Conservation (phyloP, 2,797 vertebrate genomes). For the Odontamblyopus rebecca region DNA sequence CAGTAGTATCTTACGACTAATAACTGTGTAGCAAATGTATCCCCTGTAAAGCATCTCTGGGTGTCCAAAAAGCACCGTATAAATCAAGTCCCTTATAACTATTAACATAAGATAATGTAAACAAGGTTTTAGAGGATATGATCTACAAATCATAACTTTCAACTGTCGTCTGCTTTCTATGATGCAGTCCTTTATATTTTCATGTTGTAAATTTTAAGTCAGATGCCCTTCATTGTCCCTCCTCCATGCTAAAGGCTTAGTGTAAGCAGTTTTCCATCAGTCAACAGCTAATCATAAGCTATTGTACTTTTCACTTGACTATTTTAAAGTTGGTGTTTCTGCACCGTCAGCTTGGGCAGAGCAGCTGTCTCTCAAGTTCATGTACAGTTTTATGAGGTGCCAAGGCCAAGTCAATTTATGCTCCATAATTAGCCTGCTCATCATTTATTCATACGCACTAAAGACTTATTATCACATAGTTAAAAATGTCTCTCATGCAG, state of each 20-base stretch:
- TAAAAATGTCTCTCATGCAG: slow-evolving; percentile 16
- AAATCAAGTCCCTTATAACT: no score
- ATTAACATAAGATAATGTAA: no score
- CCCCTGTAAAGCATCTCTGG: no score
- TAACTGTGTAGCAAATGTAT: no score
- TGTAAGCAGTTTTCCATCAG: background rate
- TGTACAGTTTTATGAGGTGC: slow-evolving; percentile 1
- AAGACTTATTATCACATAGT: slow-evolving; percentile 13
- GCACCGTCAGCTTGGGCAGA: background rate
- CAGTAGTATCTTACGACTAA: no score
- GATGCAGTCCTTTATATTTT: no score
- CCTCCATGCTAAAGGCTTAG: background rate
- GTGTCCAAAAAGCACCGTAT: no score
- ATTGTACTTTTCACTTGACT: background rate
- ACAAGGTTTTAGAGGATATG: no score
- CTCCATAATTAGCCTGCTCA: slow-evolving; percentile 32
- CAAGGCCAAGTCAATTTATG: slow-evolving; percentile 31
- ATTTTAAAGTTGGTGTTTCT: background rate
- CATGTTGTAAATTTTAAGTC: no score
- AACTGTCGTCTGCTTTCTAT: no score
- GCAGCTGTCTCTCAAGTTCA: slow-evolving; percentile 8
- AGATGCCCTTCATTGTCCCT: no score
- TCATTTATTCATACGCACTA: slow-evolving; percentile 31
- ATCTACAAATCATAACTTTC: no score
- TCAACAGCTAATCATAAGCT: background rate